Conservation (phyloP, 2,888 invertebrate genomes). For the Lepidocyrtinus sp. region DNA sequence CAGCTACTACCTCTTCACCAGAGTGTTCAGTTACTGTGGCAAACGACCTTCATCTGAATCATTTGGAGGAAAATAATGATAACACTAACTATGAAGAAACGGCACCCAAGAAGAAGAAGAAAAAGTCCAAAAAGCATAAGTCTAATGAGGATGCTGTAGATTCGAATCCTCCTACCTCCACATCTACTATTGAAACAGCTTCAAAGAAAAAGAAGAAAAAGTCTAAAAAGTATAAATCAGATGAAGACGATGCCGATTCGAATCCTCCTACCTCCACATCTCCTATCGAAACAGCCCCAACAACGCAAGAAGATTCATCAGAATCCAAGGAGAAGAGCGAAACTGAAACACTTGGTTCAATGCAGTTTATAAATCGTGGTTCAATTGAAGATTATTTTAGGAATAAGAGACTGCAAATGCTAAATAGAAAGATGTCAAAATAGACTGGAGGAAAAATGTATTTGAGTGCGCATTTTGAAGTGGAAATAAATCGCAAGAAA, state of each 20-base stretch:
- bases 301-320: background rate
- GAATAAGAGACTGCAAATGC: conserved; percentile 30
- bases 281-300: background rate
- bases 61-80: background rate
- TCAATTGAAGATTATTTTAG: conserved; percentile 58
- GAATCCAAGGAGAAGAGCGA: conserved; percentile 15
- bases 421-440: conserved; percentile 7
- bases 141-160: background rate
- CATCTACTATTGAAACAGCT: background rate
- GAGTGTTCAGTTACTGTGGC: background rate
- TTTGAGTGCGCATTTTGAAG: background rate
- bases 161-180: background rate
- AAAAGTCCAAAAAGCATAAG: conserved; percentile 16
- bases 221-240: conserved; percentile 2
- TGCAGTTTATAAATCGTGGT: conserved; percentile 58
- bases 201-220: conserved; percentile 37
- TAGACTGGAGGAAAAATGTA: background rate
- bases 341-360: conserved; percentile 34
- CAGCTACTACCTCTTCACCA: background rate
- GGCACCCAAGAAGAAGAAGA: conserved; percentile 32
- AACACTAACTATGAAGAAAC: background rate
- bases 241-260: background rate
- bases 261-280: background rate
- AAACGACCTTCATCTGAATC: background rate
- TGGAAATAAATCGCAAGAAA: background rate